Percentiles rank a stretch among this genome's conserved stretches.
phyloP scores from a whole-genome alignment of 2,113 vertebrate genomes.

The Synodontis membranacea region DNA sequence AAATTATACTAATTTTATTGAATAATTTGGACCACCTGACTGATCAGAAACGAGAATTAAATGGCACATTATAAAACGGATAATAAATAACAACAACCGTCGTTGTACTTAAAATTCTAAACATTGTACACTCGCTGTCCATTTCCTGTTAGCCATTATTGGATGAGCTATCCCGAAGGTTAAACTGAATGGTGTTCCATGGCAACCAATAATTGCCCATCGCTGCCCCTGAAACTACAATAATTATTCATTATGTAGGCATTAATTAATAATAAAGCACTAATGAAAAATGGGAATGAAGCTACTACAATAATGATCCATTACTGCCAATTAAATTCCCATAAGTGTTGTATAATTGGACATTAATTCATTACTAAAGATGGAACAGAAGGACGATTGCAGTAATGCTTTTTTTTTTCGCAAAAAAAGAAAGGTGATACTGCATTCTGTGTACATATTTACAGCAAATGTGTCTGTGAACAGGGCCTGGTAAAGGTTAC shows the following conservation, averaged over 20 bases:
- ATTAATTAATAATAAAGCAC: constrained; percentile 11
- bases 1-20: too few relatives aligned
- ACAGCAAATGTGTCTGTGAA: neutral
- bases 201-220: neutral
- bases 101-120: neutral
- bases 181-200: neutral
- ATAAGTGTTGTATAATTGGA: neutral
- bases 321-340: neutral
- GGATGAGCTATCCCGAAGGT: neutral
- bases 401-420: neutral
- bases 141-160: neutral
- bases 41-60: neutral
- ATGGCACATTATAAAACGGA: neutral
- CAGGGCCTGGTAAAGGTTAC: neutral
- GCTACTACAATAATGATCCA: neutral
- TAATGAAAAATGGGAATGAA: neutral
- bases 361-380: neutral
- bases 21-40: neutral
- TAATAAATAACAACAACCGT: neutral
- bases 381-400: neutral
- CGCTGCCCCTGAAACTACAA: neutral
- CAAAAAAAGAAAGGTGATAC: neutral
- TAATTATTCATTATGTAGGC: neutral
- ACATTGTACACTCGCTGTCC: neutral
- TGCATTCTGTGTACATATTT: neutral